These are phyloP conservation scores for Eilema caniola DNA, from an alignment of 2,888 invertebrate genomes.

Conservation along the genomic window DNA sequence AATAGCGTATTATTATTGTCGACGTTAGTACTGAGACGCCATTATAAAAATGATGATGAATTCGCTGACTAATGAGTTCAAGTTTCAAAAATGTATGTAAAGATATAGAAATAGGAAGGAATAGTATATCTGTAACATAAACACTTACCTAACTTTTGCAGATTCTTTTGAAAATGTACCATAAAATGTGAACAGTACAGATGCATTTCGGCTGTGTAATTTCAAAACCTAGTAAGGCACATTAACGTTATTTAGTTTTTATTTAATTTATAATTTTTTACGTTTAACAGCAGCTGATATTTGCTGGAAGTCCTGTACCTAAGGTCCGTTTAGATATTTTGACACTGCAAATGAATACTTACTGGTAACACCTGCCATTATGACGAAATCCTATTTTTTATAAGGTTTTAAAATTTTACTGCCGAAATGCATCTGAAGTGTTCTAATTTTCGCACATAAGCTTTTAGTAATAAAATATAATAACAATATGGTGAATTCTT, in stretches of 20 bases:
- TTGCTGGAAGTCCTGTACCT: not conserved
- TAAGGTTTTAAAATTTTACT: not conserved
- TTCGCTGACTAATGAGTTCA: too few species aligned
- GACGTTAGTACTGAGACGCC: constrained; percentile 37
- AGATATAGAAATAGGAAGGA: not conserved
- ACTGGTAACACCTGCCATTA: not conserved
- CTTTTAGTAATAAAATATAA: not conserved
- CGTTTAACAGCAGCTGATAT: not conserved
- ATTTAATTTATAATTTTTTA: not conserved
- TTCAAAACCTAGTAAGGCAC: not conserved
- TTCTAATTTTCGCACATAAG: not conserved
- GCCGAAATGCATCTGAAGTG: not conserved
- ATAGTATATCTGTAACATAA: not conserved
- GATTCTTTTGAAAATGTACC: not conserved
- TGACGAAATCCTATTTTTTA: not conserved
- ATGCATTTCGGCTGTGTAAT: not conserved
- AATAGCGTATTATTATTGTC: constrained; percentile 41
- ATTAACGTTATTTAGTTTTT: too few species aligned
- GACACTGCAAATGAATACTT: not conserved
- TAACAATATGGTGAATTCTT: not conserved
- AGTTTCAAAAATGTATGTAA: not conserved
- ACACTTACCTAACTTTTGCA: not conserved
- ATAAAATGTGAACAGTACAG: not conserved
- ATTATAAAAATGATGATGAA: constrained; percentile 20
- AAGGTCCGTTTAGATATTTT: not conserved